A percentile compares a stretch with the other conserved stretches of the same genome.
Conservation (phyloP, 2,113 vertebrate genomes). For the Oryzias javanicus region DNA sequence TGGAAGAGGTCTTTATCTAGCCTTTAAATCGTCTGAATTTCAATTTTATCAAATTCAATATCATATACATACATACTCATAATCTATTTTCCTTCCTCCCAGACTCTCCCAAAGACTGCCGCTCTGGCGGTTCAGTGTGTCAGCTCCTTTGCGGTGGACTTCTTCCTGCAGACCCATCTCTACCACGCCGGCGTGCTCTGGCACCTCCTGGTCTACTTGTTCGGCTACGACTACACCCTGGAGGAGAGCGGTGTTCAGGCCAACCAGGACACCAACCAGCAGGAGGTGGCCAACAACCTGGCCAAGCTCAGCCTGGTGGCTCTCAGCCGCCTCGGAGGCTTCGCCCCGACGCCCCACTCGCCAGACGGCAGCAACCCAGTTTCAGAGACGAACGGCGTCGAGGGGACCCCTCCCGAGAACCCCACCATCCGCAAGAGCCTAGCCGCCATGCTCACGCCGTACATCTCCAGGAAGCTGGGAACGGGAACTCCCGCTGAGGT, state of each 20-base stretch:
- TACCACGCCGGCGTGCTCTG: slow-evolving; percentile 95
- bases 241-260: slow-evolving; percentile 97
- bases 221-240: slow-evolving; percentile 95
- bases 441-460: slow-evolving; percentile 92
- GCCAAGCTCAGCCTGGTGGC: slow-evolving; percentile 91
- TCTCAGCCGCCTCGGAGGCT: slow-evolving; percentile 91
- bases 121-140: slow-evolving; percentile 90
- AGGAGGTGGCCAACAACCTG: slow-evolving; percentile 95
- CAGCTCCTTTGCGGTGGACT: slow-evolving; percentile 95
- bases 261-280: slow-evolving; percentile 94
- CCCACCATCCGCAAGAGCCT: slow-evolving; percentile 91
- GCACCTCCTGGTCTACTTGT: slow-evolving; percentile 92
- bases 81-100: slow-evolving; percentile 1
- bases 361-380: slow-evolving; percentile 43
- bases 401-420: slow-evolving; percentile 86
- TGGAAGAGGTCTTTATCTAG: too few species aligned
- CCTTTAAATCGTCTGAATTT: too few species aligned
- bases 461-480: slow-evolving; percentile 88
- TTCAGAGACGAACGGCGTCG: slow-evolving; percentile 62
- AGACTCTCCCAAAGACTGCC: slow-evolving; percentile 89
- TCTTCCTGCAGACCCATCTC: slow-evolving; percentile 94
- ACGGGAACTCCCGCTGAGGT: slow-evolving; percentile 85
- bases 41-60: too few species aligned
- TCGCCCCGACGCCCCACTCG: slow-evolving; percentile 42
- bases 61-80: not conserved